Evolutionary conservation across 2,113 vertebrate genomes (phyloP).

Genomic region (Lagenorhynchus albirostris): DNA sequence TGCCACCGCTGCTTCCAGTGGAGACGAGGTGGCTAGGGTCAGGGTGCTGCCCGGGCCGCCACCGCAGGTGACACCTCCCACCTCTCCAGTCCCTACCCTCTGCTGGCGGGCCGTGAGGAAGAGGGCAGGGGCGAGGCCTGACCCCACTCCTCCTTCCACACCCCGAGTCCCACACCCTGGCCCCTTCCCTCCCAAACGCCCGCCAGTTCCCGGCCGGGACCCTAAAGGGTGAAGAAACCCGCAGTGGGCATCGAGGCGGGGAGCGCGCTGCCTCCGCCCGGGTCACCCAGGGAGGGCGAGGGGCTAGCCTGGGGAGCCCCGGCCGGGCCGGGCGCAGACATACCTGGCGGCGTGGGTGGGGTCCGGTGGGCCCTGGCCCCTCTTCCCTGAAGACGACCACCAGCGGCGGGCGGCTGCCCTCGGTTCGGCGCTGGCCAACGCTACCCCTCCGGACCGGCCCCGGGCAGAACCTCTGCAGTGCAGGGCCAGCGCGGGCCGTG

Average conservation of each 20-base stretch:
- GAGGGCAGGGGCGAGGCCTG: not conserved
- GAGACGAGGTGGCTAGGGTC: not conserved
- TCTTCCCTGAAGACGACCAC: not conserved
- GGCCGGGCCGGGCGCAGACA: not conserved
- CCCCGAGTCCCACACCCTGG: not conserved
- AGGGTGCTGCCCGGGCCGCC: not conserved
- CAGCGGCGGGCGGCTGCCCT: not conserved
- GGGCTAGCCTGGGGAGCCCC: not conserved
- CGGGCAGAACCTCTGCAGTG: slow-evolving; percentile 54
- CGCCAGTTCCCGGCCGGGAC: not conserved
- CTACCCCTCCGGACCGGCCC: not conserved
- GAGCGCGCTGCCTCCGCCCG: not conserved
- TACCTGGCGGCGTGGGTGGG: slow-evolving; percentile 49
- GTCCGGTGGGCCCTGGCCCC: not conserved
- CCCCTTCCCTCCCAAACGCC: not conserved
- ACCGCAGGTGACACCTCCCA: not conserved
- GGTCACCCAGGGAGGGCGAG: not conserved
- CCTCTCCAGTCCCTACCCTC: not conserved
- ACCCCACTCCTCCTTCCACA: not conserved
- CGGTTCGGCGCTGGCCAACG: not conserved
- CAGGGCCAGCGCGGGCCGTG: slow-evolving; percentile 27
- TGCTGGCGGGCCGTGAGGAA: not conserved
- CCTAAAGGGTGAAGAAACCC: not conserved
- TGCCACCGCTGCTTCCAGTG: not conserved
- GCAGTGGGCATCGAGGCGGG: not conserved